Percentiles rank a stretch among this genome's conserved stretches.
These are phyloP conservation scores for Leucophora obtusa DNA, from an alignment of 2,888 invertebrate genomes.

Conservation along the genomic window DNA sequence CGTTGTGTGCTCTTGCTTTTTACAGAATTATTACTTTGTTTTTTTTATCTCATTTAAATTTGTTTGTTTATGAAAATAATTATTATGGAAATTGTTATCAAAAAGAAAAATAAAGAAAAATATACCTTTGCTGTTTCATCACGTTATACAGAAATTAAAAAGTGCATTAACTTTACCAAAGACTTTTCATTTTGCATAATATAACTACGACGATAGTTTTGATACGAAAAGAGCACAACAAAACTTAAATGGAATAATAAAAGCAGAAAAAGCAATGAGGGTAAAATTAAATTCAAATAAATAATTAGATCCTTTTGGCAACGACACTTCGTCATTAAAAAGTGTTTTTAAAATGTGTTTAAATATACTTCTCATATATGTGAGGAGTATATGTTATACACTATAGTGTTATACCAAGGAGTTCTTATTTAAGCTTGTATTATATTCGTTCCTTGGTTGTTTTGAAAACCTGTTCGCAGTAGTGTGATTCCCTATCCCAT, in stretches of 20 bases:
- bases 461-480: no score
- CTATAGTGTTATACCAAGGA: no score
- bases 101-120: conserved; percentile 1
- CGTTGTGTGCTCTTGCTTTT: background rate
- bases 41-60: background rate
- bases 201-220: background rate
- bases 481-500: no score
- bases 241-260: conserved; percentile 2
- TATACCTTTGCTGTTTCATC: background rate
- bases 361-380: no score
- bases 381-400: no score
- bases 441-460: no score
- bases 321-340: conserved; percentile 39
- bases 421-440: no score
- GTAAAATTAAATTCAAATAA: conserved; percentile 50
- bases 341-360: no score
- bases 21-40: background rate
- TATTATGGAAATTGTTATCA: conserved; percentile 42
- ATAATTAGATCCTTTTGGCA: conserved; percentile 49
- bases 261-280: conserved; percentile 37
- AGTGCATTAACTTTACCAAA: conserved; percentile 36
- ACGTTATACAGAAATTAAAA: background rate
- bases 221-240: conserved; percentile 4
- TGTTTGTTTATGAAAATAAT: conserved; percentile 21
- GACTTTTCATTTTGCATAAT: conserved; percentile 23